Evolutionary conservation across 1,140 invertebrate species (phyloP), one percentile per base, ranked within the genome.

Genomic region (Harlomillsia oculata): DNA sequence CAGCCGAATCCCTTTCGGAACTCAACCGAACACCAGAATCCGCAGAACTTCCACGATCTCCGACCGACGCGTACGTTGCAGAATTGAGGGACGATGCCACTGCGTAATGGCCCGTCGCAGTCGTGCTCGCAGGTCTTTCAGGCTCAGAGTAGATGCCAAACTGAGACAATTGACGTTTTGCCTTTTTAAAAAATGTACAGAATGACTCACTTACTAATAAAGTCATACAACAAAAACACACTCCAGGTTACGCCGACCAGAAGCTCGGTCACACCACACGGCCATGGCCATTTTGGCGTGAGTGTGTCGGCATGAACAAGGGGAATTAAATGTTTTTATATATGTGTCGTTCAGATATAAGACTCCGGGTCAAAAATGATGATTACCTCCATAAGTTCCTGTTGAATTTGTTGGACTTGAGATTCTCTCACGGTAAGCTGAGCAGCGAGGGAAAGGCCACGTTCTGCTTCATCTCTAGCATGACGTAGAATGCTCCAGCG

Each of bases 381-480:
- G 66, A 71, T 67, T 68, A 85, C 84, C 76, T 88, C 84, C 68
- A 82, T 80, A 32, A 91, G 73, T 69, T 90, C 86, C 64, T 86
- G 82, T 67, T 89, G 82, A 20, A 87, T 80, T 64, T 90, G 82
- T 60, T 85, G 80, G 30, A 93, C 77, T 68, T 89, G 86, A 53
- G 85, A 77, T 68, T 94, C 89, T 64, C 87, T 80, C 28, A 84
- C 80, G 61, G 87, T 88, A 4, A 93, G 78, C 67, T 89, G 87
- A 21, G 89, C 83, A 13, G 87, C 87, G 9, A 93, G 76, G 50
- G 84, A 81, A 48, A 93, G 76, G 16, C 85, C 87, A 56, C 89
- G 74, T 72, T 95, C 89, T 1, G 89, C 85, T 63, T 93, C 88
- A 68, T 93, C 89, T 30, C 87, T 75, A 0, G 89, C 89, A 67